Evolutionary conservation across 2,888 invertebrate genomes (phyloP), one percentile per base, ranked within the genome.

Genomic region (Gibbula magus): DNA sequence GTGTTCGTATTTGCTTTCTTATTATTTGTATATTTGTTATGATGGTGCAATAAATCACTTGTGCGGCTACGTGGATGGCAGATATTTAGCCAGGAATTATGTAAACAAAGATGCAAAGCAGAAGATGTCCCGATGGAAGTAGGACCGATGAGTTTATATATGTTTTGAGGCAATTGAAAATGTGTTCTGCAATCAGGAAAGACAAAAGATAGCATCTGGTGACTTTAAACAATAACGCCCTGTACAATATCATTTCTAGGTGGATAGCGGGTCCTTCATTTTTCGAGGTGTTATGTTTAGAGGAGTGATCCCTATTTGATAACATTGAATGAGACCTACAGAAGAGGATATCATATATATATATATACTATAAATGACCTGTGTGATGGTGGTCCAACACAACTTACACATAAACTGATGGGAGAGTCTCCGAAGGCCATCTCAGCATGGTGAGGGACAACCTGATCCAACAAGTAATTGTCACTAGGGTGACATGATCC

Each of bases 211-310:
- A 7, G 45, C 81, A 5, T 54, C 53, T 32, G 81, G 83, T 10
- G 81, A 83, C 56, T 81, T 83, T 56, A 18, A 45, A n/a, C 83
- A 80, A 45, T 32, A 81, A 25, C 78, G 77, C 0, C 83, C 83
- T 51, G 83, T 83, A 7, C 75, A 80, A 29, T 77, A 81, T 75
- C 18, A 56, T 0, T 53, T 75, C 10, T 77, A 80, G 13, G 13
- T 18, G 76, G 82, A 80, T 75, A 16, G 22, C 45, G 82, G 80
- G 13, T 20, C 61, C 10, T 81, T 32, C n/a, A 80, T 77, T 75
- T 81, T 80, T 70, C 35, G 8, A 35, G 3, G 4, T 35, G 3
- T 8, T 35, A 8, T 35, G 4, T 35, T 35, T 35, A 3, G 8
- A 35, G 4, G 8, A 5, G 35, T 35, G 35, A 5, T 8, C 35